Conservation (phyloP, 2,797 vertebrate species). For the Apogon talboti region DNA sequence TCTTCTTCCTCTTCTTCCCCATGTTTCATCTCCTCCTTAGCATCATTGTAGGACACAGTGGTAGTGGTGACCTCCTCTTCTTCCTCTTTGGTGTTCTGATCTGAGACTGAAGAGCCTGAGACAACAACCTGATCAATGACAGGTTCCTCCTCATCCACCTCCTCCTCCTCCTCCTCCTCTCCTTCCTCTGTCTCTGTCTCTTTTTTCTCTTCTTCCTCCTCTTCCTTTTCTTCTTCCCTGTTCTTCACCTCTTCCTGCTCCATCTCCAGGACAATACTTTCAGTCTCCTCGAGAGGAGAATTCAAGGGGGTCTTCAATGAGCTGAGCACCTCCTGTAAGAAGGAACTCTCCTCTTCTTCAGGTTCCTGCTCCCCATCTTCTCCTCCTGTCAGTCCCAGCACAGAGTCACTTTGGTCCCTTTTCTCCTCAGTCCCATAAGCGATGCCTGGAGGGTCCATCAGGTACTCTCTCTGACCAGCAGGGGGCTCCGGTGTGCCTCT, state of each 20-base stretch:
- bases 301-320: constrained; percentile 78
- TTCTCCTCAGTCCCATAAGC: constrained; percentile 18
- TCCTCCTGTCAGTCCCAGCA: background rate
- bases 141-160: constrained; percentile 29
- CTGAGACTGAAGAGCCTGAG: background rate
- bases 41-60: constrained; percentile 14
- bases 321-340: constrained; percentile 83
- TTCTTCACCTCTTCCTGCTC: constrained; percentile 8
- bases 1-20: constrained; percentile 12
- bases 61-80: constrained; percentile 12
- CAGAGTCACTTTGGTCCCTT: constrained; percentile 13
- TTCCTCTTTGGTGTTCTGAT: constrained; percentile 11
- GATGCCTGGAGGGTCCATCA: constrained; percentile 23
- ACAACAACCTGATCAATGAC: constrained; percentile 13
- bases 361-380: constrained; percentile 30
- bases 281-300: constrained; percentile 55
- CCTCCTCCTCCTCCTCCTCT: constrained; percentile 39
- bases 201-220: constrained; percentile 38
- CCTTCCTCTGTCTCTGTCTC: constrained; percentile 38
- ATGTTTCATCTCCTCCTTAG: constrained; percentile 16
- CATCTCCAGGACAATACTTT: constrained; percentile 37
- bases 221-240: constrained; percentile 18
- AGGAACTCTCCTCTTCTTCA: constrained; percentile 71
- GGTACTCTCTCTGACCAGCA: constrained; percentile 41
- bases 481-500: constrained; percentile 63